Evolutionary conservation across 1,140 invertebrate genomes (phyloP), one percentile per base, ranked within the genome.

Genomic region (Pseudomyrmex sp.): DNA sequence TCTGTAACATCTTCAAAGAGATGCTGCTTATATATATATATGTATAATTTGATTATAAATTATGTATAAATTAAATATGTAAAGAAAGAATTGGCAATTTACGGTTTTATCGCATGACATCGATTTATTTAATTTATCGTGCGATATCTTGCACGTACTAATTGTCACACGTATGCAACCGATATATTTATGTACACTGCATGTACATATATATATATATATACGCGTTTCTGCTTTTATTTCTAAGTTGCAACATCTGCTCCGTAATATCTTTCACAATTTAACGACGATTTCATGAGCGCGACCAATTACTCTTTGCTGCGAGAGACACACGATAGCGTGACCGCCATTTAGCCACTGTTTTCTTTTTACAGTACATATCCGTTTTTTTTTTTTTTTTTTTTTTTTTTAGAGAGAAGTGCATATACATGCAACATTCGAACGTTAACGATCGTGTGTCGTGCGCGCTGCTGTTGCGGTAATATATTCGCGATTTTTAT

Each of bases 201-300:
- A 12, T 50, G 63, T 68, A 77, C 13, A 56, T 85, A 65, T 7
- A 1, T n/a, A n/a, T n/a, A n/a, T n/a, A 18, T 13, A n/a, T 18
- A 63, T 35, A 44, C 65, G 76, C 66, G 69, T 70, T 54, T 62
- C 15, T 59, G 63, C 70, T 61, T 75, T 82, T 61, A 70, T 86
- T 50, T 66, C 44, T 65, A 63, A 63, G 52, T 69, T 74, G 56
- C 59, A n/a, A 23, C 26, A 77, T 77, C 52, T 77, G 63, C 20
- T 35, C 13, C 20, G 18, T 15, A 18, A 46, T 77, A 69, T 77
- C 63, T 69, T 48, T 44, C 44, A 58, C 63, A 46, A 75, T 75
- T 26, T 75, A 73, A 59, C 18, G 79, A 82, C 76, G 82, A 35
- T 35, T 54, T 86, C 85, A 52, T 86, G 83, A 62, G 70, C 82